Percentiles rank a stretch among this genome's conserved stretches.
Conservation (phyloP, 2,888 invertebrate genomes). For the Euproctis similis region DNA sequence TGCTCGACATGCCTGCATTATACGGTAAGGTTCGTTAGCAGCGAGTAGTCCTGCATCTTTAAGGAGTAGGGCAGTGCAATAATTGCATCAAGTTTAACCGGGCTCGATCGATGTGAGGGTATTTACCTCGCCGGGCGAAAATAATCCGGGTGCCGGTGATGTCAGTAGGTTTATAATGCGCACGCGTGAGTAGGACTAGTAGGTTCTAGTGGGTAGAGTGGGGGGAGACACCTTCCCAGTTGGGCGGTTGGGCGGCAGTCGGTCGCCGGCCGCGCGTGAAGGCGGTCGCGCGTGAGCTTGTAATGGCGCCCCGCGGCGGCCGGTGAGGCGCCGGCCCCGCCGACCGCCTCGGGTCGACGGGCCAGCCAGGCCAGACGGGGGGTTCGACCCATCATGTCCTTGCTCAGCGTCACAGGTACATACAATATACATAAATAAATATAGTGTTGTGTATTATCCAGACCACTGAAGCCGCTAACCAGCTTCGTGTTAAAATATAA, state of each 20-base stretch:
- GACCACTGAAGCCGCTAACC: constrained; percentile 22
- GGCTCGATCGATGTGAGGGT: constrained; percentile 74
- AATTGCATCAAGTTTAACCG: constrained; percentile 74
- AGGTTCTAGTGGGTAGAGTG: constrained; percentile 20
- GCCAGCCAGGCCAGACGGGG: constrained; percentile 56
- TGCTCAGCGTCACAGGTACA: constrained; percentile 76
- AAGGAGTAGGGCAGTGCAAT: constrained; percentile 70
- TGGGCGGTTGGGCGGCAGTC: constrained; percentile 35
- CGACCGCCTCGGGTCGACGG: constrained; percentile 75
- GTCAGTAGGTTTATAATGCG: constrained; percentile 46
- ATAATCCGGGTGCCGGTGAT: constrained; percentile 74
- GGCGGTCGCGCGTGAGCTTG: constrained; percentile 63
- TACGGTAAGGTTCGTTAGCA: constrained; percentile 19
- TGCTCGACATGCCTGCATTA: too few species aligned
- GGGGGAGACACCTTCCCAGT: too few species aligned
- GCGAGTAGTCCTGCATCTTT: constrained; percentile 50
- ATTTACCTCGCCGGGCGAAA: constrained; percentile 75
- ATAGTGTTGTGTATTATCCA: constrained; percentile 36
- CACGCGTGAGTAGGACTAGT: constrained; percentile 34
- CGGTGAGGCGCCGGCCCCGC: constrained; percentile 75
- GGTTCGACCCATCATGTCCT: constrained; percentile 70
- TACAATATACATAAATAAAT: too few species aligned
- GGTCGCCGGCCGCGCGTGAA: constrained; percentile 66
- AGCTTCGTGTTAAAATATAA: constrained; percentile 40
- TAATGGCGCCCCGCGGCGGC: constrained; percentile 72